phyloP scores from a whole-genome alignment of 2,888 invertebrate species.

The Apodemia hepburni region DNA sequence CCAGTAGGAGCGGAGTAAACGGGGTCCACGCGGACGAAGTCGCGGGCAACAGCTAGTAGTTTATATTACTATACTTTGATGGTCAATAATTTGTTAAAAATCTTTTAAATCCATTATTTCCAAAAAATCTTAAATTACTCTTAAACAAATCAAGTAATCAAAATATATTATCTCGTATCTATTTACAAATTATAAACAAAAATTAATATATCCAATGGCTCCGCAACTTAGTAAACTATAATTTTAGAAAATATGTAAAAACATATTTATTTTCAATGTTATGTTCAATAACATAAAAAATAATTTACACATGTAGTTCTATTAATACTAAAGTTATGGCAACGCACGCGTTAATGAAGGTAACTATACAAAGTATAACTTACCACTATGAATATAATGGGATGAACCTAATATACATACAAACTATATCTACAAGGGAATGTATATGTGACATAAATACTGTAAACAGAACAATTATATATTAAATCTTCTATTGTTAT shows the following conservation, averaged over 20 bases:
- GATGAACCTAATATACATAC: constrained; percentile 60
- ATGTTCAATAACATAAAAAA: neutral
- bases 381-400: constrained; percentile 46
- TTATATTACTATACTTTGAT: no score
- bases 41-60: no score
- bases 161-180: constrained; percentile 3
- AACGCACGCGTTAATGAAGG: constrained; percentile 62
- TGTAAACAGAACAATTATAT: constrained; percentile 15
- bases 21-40: no score
- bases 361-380: constrained; percentile 59
- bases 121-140: neutral
- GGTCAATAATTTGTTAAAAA: no score
- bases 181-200: constrained; percentile 11
- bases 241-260: neutral
- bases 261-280: neutral
- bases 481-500: constrained; percentile 12
- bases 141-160: neutral
- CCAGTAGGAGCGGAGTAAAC: no score
- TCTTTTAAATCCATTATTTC: no score
- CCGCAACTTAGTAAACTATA: neutral
- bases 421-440: constrained; percentile 50
- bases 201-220: constrained; percentile 8
- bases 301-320: constrained; percentile 24
- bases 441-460: constrained; percentile 40
- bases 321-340: constrained; percentile 65